phyloP scores from a whole-genome alignment of 2,113 vertebrate genomes.

The Chloropsis hardwickii region DNA sequence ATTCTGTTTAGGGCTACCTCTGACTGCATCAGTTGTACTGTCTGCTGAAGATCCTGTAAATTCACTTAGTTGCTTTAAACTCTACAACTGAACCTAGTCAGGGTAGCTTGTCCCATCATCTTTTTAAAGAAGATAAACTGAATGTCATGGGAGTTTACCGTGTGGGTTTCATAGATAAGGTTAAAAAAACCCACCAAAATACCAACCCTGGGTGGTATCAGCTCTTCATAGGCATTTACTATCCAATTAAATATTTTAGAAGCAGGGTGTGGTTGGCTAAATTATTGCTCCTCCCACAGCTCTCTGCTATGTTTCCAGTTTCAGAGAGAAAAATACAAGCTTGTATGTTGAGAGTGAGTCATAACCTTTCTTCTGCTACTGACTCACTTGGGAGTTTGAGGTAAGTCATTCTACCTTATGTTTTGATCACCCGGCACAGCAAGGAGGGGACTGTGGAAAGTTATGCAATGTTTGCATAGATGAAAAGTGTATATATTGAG shows the following conservation, averaged over 20 bases:
- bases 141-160: neutral
- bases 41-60: neutral
- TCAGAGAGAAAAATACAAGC: conserved; percentile 39
- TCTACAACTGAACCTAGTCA: neutral
- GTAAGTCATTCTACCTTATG: conserved; percentile 45
- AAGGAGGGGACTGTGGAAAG: neutral
- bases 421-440: neutral
- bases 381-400: conserved; percentile 48
- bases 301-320: conserved; percentile 8
- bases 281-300: conserved; percentile 18
- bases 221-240: neutral
- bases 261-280: conserved; percentile 27
- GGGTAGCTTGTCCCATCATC: neutral
- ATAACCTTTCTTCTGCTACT: conserved; percentile 22
- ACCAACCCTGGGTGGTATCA: neutral
- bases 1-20: neutral
- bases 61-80: neutral
- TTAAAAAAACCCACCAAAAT: neutral
- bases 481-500: neutral
- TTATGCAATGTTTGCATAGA: conserved; percentile 13
- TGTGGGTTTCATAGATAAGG: conserved; percentile 47
- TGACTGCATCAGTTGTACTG: neutral
- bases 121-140: conserved; percentile 26
- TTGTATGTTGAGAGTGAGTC: conserved; percentile 25
- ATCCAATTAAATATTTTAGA: conserved; percentile 29